Base-by-base conservation (phyloP, 2,113 vertebrate genomes). In the Cyphomyrus discorhynchus region DNA sequence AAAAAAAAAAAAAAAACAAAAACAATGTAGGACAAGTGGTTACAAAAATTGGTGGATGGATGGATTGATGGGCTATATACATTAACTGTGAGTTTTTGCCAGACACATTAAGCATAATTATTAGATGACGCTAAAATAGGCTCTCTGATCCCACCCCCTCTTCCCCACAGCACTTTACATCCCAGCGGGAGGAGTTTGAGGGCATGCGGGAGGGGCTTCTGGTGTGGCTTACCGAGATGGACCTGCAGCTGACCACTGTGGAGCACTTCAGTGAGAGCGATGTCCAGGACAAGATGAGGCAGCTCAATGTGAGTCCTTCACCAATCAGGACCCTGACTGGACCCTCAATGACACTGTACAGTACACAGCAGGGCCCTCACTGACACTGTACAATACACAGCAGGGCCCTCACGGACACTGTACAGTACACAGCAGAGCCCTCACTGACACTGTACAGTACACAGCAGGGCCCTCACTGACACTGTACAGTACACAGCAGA, bases 151-250 rank as follows among this genome's bases (percentile, higher is more conserved):
- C 5, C 24, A 6, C 50, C 8, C n/a, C 27, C 21, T 39, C 35
- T 89, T 3, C 52, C 27, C 85, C 62, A 35, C 93, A 99, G 98
- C 95, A 99, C 91, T 99, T 99, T 90, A 98, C 96, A 87, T 95
- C 94, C 56, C 97, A 98, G 91, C 96, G 97, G 93, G 98, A 99
- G 80, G 98, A 99, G 31, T 99, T 99, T 91, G 98, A 99, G 91
- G 95, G 95, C 11, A 97, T 95, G 0, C 96, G 97, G 84, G 96
- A 98, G 84, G 96, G 95, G 93, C 96, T 99, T 91, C 93, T 98
- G 89, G 96, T 98, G 88, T 99, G 98, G 98, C 97, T 99, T 86
- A 99, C 98, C 0, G 97, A 99, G 92, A 97, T 99, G 95, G 98
- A 99, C 93, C 95, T 99, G 80, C 97, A 99, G 94, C 97, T 99